Base-by-base conservation (phyloP, 2,113 vertebrate species). In the Rhinogobius similis region DNA sequence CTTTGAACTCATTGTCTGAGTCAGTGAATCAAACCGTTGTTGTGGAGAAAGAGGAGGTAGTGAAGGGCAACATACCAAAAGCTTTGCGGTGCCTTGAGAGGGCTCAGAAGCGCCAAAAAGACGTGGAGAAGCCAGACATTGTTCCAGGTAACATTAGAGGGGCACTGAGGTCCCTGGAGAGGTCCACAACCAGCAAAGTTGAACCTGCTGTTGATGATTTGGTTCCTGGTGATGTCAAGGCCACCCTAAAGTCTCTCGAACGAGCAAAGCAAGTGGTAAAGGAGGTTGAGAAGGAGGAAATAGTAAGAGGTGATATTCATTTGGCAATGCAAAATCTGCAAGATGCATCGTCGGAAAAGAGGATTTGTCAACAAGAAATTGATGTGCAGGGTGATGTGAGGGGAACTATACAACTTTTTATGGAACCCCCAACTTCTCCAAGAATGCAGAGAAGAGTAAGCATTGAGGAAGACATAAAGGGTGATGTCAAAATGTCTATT, bases 141-240 rank as follows among this genome's bases (percentile, higher is more conserved):
- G 81, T 95, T 62, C 91, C 91, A 64, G 93, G 91, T 50, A 93
- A 97, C 83, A 93, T 96, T 74, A 94, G 92, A 84, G 93, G 91
- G 70, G 85, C 94, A 23, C 89, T 95, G 66, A 91, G 92, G 77
- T 95, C 93, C 13, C 91, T 97, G 63, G 94, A 97, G 89, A 94
- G 94, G 82, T 93, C 93, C 27, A 68, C 91, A 75, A 90, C 90
- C 32, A 89, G 86, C 26, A 94, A 84, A 85, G 87, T 82, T 20
- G 93, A 95, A 90, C 79, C 89, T 66, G 73, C 80, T 62, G 88
- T 92, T 59, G 94, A 94, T 67, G 93, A 95, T 79, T 88, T 97
- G 79, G 90, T 96, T 67, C 73, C 77, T 53, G 93, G 93, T 84
- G 94, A 96, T 84, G 92, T 97, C 65, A 93, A 94, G 77, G 92